These are phyloP conservation scores for Zosterops borbonicus DNA, from an alignment of 2,113 vertebrate species.

Conservation along the genomic window DNA sequence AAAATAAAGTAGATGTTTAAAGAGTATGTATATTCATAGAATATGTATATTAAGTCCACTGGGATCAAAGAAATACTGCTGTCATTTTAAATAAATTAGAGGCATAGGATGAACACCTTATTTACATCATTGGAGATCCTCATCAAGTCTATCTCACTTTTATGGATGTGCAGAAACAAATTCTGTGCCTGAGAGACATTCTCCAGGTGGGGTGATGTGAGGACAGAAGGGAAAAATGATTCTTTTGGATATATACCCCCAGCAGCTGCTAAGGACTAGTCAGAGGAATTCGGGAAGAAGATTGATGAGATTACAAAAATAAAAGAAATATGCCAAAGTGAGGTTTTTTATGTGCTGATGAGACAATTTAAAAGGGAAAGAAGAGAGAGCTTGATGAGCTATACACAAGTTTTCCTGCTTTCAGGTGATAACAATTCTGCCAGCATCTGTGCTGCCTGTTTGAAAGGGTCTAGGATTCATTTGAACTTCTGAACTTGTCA, in stretches of 20 bases:
- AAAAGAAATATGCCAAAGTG: neutral
- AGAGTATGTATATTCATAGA: neutral
- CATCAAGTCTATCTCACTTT: neutral
- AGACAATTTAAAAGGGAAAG: neutral
- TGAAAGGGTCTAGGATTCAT: neutral
- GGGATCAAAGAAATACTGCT: neutral
- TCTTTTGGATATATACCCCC: neutral
- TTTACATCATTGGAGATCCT: neutral
- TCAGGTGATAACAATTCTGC: neutral
- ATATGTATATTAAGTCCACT: neutral
- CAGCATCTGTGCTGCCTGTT: neutral
- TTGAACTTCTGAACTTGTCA: neutral
- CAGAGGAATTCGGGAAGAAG: neutral
- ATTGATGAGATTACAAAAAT: neutral
- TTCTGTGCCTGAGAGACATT: neutral
- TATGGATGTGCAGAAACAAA: neutral
- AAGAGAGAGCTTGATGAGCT: neutral
- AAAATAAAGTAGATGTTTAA: neutral
- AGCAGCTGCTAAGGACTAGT: neutral
- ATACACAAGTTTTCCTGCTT: neutral
- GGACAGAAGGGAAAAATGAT: neutral
- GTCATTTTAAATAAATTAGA: neutral
- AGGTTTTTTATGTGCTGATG: neutral
- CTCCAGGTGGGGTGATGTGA: neutral
- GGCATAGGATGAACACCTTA: neutral